Percentiles rank a stretch among this genome's conserved stretches.
Conservation (phyloP, 1,140 invertebrate species). For the Probaryconus sp. region DNA sequence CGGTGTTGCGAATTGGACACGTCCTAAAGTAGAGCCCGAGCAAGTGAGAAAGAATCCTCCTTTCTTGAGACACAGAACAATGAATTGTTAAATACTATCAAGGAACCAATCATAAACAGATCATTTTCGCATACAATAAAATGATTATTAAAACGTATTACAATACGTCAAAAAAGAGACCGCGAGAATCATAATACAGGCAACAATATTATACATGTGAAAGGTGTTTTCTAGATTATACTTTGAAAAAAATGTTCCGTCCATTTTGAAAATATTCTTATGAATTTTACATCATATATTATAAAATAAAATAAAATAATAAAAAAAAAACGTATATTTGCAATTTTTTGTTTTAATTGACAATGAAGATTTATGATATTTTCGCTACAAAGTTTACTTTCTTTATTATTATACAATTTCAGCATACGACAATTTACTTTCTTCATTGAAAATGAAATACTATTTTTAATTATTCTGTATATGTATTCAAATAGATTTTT, state of each 20-base stretch:
- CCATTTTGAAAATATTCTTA: constrained; percentile 32
- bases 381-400: constrained; percentile 50
- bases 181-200: constrained; percentile 34
- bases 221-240: constrained; percentile 50
- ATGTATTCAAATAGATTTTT: constrained; percentile 3
- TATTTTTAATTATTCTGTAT: neutral
- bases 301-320: constrained; percentile 21
- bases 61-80: too few relatives aligned
- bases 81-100: constrained; percentile 2
- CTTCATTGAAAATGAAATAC: constrained; percentile 6
- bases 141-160: too few relatives aligned
- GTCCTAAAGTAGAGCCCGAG: too few relatives aligned
- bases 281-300: constrained; percentile 18
- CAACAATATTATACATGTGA: constrained; percentile 51
- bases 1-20: too few relatives aligned
- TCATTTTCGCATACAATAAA: too few relatives aligned
- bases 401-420: constrained; percentile 25
- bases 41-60: too few relatives aligned
- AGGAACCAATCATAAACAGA: constrained; percentile 7
- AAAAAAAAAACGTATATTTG: constrained; percentile 18
- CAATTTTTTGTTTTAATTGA: constrained; percentile 52
- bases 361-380: constrained; percentile 45
- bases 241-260: constrained; percentile 31
- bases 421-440: neutral
- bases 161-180: constrained; percentile 31